Evolutionary conservation across 2,113 vertebrate species (phyloP).

Genomic region (Bombycilla garrulus): DNA sequence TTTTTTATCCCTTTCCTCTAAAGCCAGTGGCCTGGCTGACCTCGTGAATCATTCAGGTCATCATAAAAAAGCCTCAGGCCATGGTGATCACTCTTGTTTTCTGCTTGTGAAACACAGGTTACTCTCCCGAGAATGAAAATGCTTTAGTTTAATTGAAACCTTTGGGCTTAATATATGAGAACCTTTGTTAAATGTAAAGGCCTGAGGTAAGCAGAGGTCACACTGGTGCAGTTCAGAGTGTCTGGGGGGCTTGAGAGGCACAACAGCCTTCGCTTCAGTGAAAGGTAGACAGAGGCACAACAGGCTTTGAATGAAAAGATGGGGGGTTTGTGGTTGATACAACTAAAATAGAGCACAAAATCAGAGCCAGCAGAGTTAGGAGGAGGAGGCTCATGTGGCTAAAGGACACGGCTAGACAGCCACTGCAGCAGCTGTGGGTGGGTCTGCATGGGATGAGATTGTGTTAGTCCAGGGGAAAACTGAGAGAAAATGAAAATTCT

Average conservation of each 20-base stretch:
- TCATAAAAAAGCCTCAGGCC: slow-evolving; percentile 7
- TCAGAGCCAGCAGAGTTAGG: background rate
- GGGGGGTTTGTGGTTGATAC: background rate
- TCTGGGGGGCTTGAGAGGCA: background rate
- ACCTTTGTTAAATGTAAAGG: background rate
- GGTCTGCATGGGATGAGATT: background rate
- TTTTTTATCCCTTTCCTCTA: background rate
- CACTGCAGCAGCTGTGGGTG: background rate
- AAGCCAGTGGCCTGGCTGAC: background rate
- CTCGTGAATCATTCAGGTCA: background rate
- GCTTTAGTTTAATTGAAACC: slow-evolving; percentile 24
- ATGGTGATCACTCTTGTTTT: background rate
- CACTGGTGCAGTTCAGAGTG: background rate
- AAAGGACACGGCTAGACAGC: background rate
- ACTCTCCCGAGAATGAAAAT: background rate
- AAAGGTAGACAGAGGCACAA: background rate
- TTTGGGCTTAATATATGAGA: background rate
- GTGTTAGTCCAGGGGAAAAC: background rate
- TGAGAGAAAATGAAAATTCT: background rate
- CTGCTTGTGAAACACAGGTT: slow-evolving; percentile 32
- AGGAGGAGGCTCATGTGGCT: background rate
- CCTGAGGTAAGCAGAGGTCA: background rate
- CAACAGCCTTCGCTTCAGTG: background rate
- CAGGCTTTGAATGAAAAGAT: background rate
- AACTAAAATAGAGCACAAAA: background rate